A percentile compares a stretch with the other conserved stretches of the same genome.
Conservation (phyloP, 2,113 vertebrate species). For the Plecotus auritus region DNA sequence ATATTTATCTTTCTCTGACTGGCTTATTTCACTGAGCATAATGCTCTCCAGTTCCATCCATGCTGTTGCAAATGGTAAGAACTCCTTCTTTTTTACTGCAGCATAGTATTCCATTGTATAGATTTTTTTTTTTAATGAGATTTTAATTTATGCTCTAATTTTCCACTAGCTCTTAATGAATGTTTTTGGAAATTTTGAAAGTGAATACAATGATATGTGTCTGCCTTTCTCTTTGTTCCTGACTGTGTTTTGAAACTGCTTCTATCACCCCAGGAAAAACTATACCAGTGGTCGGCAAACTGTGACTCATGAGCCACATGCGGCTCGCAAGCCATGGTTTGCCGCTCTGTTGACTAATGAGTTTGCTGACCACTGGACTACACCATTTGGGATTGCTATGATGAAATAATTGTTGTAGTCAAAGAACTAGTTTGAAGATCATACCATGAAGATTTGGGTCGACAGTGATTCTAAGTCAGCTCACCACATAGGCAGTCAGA, state of each 20-base stretch:
- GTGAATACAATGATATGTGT: neutral
- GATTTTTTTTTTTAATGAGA: too few relatives aligned
- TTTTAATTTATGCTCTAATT: neutral
- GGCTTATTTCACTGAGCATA: too few relatives aligned
- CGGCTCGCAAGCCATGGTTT: too few relatives aligned
- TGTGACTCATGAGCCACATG: too few relatives aligned
- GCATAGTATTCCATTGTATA: too few relatives aligned
- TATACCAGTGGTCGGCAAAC: neutral
- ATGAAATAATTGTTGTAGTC: neutral
- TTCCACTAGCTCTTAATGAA: neutral
- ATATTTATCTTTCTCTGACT: too few relatives aligned
- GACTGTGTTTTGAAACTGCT: neutral
- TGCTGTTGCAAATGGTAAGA: too few relatives aligned
- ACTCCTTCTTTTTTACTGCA: too few relatives aligned
- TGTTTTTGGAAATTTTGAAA: neutral
- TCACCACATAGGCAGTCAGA: neutral
- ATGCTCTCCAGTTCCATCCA: too few relatives aligned
- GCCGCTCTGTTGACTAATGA: too few relatives aligned
- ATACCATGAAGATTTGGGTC: neutral
- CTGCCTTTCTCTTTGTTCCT: neutral
- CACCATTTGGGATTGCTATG: neutral
- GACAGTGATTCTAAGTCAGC: neutral
- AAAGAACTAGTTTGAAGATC: neutral
- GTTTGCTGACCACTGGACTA: neutral
- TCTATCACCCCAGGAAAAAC: neutral